These are phyloP conservation scores for Eristalis intricaria DNA, from an alignment of 2,888 invertebrate species.

Conservation along the genomic window DNA sequence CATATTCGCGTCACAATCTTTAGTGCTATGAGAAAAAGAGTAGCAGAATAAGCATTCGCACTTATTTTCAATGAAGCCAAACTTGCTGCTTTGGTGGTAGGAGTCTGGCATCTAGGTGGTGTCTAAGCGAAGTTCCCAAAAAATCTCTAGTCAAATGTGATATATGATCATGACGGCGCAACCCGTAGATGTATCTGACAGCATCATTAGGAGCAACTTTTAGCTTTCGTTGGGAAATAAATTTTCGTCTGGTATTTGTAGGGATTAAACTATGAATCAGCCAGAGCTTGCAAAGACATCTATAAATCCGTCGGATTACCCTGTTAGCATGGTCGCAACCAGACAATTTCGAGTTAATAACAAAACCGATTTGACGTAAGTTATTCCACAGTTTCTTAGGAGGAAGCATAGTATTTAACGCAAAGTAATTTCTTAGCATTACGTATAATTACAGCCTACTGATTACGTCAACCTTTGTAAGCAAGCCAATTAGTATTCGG, in stretches of 20 bases:
- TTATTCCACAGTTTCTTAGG: neutral
- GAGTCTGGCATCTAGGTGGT: too few species aligned
- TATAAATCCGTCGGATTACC: neutral
- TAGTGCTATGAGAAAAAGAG: too few species aligned
- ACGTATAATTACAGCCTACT: too few species aligned
- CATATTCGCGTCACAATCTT: too few species aligned
- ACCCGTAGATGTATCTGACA: neutral
- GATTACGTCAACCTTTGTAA: neutral
- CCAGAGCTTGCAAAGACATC: neutral
- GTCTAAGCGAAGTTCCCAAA: too few species aligned
- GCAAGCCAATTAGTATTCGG: neutral
- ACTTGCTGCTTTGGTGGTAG: too few species aligned
- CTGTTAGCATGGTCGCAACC: neutral
- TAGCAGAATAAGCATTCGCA: too few species aligned
- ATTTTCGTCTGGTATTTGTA: neutral
- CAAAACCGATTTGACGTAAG: neutral
- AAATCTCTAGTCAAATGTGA: too few species aligned
- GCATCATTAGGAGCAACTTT: neutral
- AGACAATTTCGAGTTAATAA: too few species aligned
- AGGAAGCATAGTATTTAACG: neutral
- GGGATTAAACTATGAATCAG: too few species aligned
- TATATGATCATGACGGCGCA: neutral
- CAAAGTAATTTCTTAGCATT: too few species aligned
- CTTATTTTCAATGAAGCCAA: too few species aligned
- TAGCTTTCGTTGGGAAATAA: neutral